Evolutionary conservation across 1,140 invertebrate species (phyloP), one percentile per base, ranked within the genome.

Genomic region (Frieseomelitta varia): DNA sequence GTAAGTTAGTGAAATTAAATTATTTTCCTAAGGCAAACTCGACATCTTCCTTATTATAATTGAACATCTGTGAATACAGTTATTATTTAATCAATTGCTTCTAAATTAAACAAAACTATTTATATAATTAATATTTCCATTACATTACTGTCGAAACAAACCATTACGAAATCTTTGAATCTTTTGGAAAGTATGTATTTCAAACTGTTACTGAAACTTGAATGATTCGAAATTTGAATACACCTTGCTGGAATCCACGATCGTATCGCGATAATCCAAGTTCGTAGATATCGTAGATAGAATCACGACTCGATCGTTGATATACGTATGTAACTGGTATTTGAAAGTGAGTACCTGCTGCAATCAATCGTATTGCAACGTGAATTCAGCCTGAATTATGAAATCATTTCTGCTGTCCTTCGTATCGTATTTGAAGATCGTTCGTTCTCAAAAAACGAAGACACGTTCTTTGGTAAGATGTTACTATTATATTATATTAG

Each of bases 381-480:
- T 21, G 34, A 73, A 73, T 24, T 73, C 63, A 71, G 51, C 21
- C 21, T 47, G 4, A 80, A 27, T 27, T 56, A 47, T 8, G 56
- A 61, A 61, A 61, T 58, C 14, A 27, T 39, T 58, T 47, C n/a
- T 19, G 17, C n/a, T 27, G 8, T 47, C 39, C 65, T 11, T 71
- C 53, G 4, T 30, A 55, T 34, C 4, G 12, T 1, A 8, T 47
- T 47, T 47, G 27, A 39, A 34, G 56, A 19, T 53, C 17, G 17
- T n/a, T 1, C 47, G 4, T 61, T 85, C 30, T 87, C 76, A 76
- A 85, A n/a, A 79, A 88, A 84, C 89, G 84, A 90, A 92, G 87
- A 88, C 89, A 91, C 85, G 55, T 63, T 86, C 82, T 72, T 90
- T 90, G 90, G 91, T 92, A 91, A 92, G 91, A 90, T 65, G 87